Evolutionary conservation across 2,888 invertebrate species (phyloP).

Genomic region (Synergus umbraculus): DNA sequence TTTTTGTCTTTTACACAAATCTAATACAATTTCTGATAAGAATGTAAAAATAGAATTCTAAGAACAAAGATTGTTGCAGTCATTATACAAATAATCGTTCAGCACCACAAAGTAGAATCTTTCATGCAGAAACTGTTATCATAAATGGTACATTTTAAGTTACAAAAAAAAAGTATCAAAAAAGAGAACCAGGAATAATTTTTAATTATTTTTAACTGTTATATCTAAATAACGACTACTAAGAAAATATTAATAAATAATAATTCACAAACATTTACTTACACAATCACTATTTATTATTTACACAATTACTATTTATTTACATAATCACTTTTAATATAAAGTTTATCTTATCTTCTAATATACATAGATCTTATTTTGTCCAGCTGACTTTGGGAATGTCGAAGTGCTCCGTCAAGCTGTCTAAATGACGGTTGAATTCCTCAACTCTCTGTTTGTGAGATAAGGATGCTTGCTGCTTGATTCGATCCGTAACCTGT

Average conservation of each 20-base stretch:
- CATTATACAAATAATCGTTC: background rate
- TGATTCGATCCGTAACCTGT: constrained; percentile 92
- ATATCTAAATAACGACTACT: no score
- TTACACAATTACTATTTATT: no score
- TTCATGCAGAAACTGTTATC: background rate
- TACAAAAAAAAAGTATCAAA: no score
- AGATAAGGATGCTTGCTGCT: constrained; percentile 95
- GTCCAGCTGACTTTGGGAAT: constrained; percentile 99
- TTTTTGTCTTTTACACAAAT: no score
- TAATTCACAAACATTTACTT: no score
- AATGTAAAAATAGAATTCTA: no score
- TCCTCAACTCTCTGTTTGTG: constrained; percentile 93
- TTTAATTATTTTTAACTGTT: no score
- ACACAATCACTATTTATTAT: no score
- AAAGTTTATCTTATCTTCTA: background rate
- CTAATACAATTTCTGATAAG: no score
- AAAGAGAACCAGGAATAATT: no score
- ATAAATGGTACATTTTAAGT: background rate
- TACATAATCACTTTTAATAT: background rate
- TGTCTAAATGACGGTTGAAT: constrained; percentile 96
- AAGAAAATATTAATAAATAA: no score
- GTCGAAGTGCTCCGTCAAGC: constrained; percentile 97
- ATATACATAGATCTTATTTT: constrained; percentile 81
- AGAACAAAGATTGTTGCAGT: no score
- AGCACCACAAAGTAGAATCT: background rate